phyloP scores from a whole-genome alignment of 2,888 invertebrate species.

The Tridacna gigas region DNA sequence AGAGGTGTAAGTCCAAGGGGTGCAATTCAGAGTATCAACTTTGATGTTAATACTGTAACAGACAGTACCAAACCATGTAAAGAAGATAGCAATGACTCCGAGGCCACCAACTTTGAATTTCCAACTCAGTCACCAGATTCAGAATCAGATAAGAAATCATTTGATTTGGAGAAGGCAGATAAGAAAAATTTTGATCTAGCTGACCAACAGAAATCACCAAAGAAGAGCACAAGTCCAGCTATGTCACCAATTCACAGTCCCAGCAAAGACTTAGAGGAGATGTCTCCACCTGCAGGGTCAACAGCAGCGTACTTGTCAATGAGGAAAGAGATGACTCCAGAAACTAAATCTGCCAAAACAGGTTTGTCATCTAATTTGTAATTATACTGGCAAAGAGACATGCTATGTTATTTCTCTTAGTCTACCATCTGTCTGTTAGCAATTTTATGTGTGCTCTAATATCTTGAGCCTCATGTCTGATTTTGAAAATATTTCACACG shows the following conservation, averaged over 20 bases:
- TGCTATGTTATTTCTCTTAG: too few species aligned
- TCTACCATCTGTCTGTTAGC: too few species aligned
- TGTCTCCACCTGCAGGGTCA: background rate
- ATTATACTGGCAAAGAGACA: too few species aligned
- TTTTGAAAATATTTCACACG: too few species aligned
- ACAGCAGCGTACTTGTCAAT: background rate
- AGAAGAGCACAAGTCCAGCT: background rate
- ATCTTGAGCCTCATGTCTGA: too few species aligned
- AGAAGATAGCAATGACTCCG: constrained; percentile 48
- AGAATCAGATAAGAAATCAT: constrained; percentile 10
- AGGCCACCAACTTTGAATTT: constrained; percentile 53
- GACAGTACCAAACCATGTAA: background rate
- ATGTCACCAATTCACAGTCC: background rate
- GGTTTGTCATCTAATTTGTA: too few species aligned
- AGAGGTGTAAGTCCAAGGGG: constrained; percentile 53
- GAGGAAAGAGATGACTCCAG: constrained; percentile 1
- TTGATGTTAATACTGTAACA: constrained; percentile 37
- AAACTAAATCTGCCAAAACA: background rate
- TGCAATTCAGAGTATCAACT: constrained; percentile 50
- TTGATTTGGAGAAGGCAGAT: background rate
- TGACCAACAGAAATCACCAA: background rate
- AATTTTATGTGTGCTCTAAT: too few species aligned
- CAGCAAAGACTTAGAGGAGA: background rate
- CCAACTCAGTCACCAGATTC: constrained; percentile 42
- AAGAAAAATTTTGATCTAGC: constrained; percentile 4